Conservation (phyloP, 2,888 invertebrate species). For the Hesperia comma region DNA sequence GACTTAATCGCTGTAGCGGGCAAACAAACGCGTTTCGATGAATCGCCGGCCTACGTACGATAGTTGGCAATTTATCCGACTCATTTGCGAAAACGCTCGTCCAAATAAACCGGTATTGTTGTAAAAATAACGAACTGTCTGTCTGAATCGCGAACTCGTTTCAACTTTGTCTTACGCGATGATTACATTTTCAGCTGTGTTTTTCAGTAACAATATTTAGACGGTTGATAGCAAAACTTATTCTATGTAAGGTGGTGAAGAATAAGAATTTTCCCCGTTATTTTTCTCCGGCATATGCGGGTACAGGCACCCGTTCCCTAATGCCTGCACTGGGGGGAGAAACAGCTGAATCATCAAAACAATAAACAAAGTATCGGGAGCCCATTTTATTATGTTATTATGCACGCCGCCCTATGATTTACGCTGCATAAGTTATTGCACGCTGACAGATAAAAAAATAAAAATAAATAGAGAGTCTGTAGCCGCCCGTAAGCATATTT, state of each 20-base stretch:
- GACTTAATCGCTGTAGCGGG: slow-evolving; percentile 71
- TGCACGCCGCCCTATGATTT: slow-evolving; percentile 81
- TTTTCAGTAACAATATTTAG: no score
- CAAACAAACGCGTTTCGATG: slow-evolving; percentile 68
- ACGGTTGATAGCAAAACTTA: not conserved
- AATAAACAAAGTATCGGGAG: slow-evolving; percentile 83
- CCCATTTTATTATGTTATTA: slow-evolving; percentile 82
- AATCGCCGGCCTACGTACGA: slow-evolving; percentile 57
- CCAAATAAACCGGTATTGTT: slow-evolving; percentile 27
- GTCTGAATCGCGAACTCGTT: slow-evolving; percentile 25
- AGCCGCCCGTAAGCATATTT: no score
- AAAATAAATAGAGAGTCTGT: slow-evolving; percentile 21
- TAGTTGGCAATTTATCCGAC: slow-evolving; percentile 59
- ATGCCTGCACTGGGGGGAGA: slow-evolving; percentile 58
- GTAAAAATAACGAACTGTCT: slow-evolving; percentile 21
- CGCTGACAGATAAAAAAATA: slow-evolving; percentile 47
- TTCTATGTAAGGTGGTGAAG: not conserved
- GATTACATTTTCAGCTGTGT: no score
- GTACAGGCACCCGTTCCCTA: slow-evolving; percentile 52
- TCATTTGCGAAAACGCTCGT: slow-evolving; percentile 55
- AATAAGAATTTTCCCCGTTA: slow-evolving; percentile 51
- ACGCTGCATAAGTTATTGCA: slow-evolving; percentile 70
- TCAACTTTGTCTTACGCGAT: slow-evolving; percentile 21
- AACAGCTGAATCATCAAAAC: slow-evolving; percentile 83
- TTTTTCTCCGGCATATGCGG: slow-evolving; percentile 74